Conservation (phyloP, 2,888 invertebrate genomes). For the Ophion ellenae region DNA sequence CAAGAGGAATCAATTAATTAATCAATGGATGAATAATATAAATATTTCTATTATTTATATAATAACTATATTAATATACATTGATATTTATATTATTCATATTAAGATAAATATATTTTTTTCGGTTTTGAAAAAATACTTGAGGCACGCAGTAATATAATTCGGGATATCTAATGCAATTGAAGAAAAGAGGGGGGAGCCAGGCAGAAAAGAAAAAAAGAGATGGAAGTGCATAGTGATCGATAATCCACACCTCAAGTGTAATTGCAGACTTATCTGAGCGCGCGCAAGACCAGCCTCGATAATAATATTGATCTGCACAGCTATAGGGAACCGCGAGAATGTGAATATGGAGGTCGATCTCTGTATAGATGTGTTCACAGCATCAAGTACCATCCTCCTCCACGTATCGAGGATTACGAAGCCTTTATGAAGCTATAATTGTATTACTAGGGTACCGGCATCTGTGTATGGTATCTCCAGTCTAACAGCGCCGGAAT, state of each 20-base stretch:
- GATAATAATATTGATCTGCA: slow-evolving; percentile 67
- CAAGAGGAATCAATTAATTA: no score
- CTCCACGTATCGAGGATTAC: slow-evolving; percentile 69
- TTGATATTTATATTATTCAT: no score
- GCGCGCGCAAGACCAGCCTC: neutral
- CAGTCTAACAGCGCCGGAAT: slow-evolving; percentile 22
- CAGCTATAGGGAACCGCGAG: slow-evolving; percentile 20
- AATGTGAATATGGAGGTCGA: slow-evolving; percentile 30
- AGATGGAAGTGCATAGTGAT: neutral
- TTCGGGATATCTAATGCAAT: neutral
- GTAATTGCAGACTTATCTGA: no score
- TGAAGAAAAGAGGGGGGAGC: neutral
- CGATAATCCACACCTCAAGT: no score
- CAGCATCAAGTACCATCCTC: slow-evolving; percentile 21
- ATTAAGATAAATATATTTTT: no score
- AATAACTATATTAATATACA: no score
- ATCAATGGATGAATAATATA: no score
- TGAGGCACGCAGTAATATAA: neutral
- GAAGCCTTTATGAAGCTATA: slow-evolving; percentile 75
- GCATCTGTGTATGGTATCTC: slow-evolving; percentile 51
- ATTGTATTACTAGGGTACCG: slow-evolving; percentile 71
- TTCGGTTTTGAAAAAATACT: neutral
- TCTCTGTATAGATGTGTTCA: slow-evolving; percentile 7
- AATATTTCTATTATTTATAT: no score
- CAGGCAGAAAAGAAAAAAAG: slow-evolving; percentile 2